phyloP scores from a whole-genome alignment of 2,888 invertebrate species.

The Leptopterna dolabrata region DNA sequence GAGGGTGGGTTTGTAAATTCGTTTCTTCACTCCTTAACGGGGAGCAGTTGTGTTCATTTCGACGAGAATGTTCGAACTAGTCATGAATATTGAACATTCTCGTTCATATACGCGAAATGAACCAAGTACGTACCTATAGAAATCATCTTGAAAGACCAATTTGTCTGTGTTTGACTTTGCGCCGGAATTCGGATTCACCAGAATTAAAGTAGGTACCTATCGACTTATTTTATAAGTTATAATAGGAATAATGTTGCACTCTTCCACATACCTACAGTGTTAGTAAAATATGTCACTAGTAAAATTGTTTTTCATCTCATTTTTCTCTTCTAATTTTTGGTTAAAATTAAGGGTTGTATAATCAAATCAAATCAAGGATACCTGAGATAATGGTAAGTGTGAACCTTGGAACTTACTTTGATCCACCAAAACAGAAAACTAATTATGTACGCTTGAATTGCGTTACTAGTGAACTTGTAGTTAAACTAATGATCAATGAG shows the following conservation, averaged over 20 bases:
- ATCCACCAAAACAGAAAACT: no score
- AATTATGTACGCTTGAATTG: no score
- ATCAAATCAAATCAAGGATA: not conserved
- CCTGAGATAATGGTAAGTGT: no score
- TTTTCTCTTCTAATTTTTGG: no score
- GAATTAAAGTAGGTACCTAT: not conserved
- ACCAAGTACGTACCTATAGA: not conserved
- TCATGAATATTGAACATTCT: conserved; percentile 46
- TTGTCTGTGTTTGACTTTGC: not conserved
- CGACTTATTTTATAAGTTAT: no score
- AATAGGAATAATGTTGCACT: no score
- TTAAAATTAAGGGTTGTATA: not conserved
- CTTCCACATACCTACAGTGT: no score
- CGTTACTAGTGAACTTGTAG: no score
- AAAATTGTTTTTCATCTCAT: not conserved
- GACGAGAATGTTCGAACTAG: conserved; percentile 44
- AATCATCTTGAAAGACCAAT: not conserved
- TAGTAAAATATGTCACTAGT: no score
- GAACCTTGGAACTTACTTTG: no score
- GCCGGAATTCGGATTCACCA: not conserved
- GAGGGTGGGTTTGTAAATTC: not conserved
- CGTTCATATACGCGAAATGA: not conserved
- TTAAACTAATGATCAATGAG: no score
- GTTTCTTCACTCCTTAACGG: not conserved
- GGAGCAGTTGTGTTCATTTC: not conserved